phyloP scores from a whole-genome alignment of 2,113 vertebrate genomes.

The Xiphophorus hellerii region DNA sequence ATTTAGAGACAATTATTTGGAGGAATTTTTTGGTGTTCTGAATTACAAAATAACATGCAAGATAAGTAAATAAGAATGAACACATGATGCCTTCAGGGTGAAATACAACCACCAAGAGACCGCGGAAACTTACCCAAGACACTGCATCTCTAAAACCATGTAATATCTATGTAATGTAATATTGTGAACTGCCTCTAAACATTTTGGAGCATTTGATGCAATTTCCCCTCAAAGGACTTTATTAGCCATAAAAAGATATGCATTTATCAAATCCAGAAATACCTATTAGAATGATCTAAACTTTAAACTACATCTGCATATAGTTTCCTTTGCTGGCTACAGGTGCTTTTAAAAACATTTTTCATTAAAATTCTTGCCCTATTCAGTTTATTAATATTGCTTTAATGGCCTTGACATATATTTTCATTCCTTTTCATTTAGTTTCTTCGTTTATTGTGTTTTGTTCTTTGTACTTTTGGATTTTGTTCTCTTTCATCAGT shows the following conservation, averaged over 20 bases:
- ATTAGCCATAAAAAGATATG: not conserved
- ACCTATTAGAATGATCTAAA: not conserved
- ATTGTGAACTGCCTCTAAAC: slow-evolving; percentile 16
- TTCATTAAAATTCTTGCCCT: not conserved
- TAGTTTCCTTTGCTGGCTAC: not conserved
- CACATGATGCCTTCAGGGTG: slow-evolving; percentile 7
- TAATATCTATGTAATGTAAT: slow-evolving; percentile 5
- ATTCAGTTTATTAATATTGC: too few relatives aligned
- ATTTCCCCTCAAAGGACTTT: not conserved
- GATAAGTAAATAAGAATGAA: slow-evolving; percentile 15
- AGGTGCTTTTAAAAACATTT: not conserved
- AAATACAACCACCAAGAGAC: slow-evolving; percentile 24
- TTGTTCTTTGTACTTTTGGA: too few relatives aligned
- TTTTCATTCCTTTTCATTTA: too few relatives aligned
- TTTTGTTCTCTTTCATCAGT: too few relatives aligned
- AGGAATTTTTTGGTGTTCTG: slow-evolving; percentile 15
- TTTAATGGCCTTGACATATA: too few relatives aligned
- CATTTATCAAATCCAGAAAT: slow-evolving; percentile 40
- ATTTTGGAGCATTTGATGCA: slow-evolving; percentile 19
- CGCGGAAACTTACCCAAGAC: not conserved
- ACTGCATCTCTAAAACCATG: slow-evolving; percentile 21
- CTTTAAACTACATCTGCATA: slow-evolving; percentile 1
- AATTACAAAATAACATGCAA: not conserved
- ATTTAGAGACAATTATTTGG: slow-evolving; percentile 11
- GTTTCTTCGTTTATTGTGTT: too few relatives aligned